Evolutionary conservation across 2,888 invertebrate genomes (phyloP).

Genomic region (Orthosia incerta): DNA sequence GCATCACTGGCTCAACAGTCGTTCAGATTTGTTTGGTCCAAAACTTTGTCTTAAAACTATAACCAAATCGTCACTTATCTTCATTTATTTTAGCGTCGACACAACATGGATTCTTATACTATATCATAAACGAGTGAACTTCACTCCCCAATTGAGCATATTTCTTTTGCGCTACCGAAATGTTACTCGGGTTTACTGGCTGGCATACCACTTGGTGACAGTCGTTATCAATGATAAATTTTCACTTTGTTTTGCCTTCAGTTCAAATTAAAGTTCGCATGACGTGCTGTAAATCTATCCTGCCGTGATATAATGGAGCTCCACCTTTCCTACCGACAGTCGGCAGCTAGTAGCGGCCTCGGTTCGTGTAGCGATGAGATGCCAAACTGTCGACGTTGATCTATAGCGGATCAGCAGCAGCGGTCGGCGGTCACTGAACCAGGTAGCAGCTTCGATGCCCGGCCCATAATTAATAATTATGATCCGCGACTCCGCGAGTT

Average conservation of each 20-base stretch:
- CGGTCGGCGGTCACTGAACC: slow-evolving; percentile 61
- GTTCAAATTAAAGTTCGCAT: not conserved
- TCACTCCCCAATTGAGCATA: no score
- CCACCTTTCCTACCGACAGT: slow-evolving; percentile 56
- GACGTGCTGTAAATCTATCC: not conserved
- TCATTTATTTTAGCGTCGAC: no score
- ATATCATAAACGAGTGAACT: no score
- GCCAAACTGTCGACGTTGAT: slow-evolving; percentile 72
- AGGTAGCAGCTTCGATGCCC: slow-evolving; percentile 62
- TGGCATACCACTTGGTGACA: no score
- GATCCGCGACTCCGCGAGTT: slow-evolving; percentile 64
- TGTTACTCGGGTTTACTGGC: not conserved
- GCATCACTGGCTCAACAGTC: no score
- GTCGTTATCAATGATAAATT: no score
- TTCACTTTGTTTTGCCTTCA: no score
- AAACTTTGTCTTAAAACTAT: no score
- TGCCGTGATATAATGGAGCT: slow-evolving; percentile 50
- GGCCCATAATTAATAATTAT: slow-evolving; percentile 62
- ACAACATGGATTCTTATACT: no score
- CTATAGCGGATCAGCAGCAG: slow-evolving; percentile 68
- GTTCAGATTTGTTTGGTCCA: no score
- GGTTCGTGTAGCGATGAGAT: slow-evolving; percentile 66
- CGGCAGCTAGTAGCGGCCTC: slow-evolving; percentile 68
- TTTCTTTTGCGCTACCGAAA: not conserved
- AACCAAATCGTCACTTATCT: no score